Base-by-base conservation (phyloP, 2,113 vertebrate genomes). In the Capreolus pygargus region DNA sequence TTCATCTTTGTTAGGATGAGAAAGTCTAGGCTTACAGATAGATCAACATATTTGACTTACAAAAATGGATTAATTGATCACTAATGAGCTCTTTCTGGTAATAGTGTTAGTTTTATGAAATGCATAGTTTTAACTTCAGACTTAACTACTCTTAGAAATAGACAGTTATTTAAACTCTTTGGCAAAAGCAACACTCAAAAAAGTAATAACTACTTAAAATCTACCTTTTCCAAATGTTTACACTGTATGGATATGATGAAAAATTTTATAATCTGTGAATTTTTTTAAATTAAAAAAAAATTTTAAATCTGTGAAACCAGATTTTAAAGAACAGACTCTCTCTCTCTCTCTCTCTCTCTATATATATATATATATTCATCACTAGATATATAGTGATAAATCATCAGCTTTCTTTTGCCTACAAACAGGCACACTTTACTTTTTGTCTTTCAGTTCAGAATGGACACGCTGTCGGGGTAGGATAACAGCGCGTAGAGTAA, bases 401-500 rank as follows among this genome's bases (percentile, higher is more conserved):
- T 55, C 27, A 28, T 21, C 14, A 61, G 39, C 47, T 54, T 85
- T 21, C 58, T 95, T 90, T 93, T 79, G 30, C 43, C 67, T 45
- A 1, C 5, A 17, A 5, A 47, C 36, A 76, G 16, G 6, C 36
- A 74, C 55, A 50, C 14, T 97, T 95, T 78, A 52, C 97, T 95
- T 93, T 43, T 28, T 86, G 67, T 95, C 58, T 84, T 95, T 93
- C 0, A 0, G 45, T 82, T 82, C 27, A 0, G 39, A 86, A 55
- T 64, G 54, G 89, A 36, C 47, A 94, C 92, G 97, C 95, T 97
- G 86, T 54, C 57, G 55, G 52, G 11, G 17, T 96, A 85, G 91
- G 97, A 95, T 98, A 98, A 97, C 79, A 97, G 82, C 27, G 23
- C 7, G 50, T 43, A 15, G 74, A 96, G 89, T 94, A 96, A n/a